These are phyloP conservation scores for Epinephelus fuscoguttatus DNA, from an alignment of 2,113 vertebrate species.

Conservation along the genomic window DNA sequence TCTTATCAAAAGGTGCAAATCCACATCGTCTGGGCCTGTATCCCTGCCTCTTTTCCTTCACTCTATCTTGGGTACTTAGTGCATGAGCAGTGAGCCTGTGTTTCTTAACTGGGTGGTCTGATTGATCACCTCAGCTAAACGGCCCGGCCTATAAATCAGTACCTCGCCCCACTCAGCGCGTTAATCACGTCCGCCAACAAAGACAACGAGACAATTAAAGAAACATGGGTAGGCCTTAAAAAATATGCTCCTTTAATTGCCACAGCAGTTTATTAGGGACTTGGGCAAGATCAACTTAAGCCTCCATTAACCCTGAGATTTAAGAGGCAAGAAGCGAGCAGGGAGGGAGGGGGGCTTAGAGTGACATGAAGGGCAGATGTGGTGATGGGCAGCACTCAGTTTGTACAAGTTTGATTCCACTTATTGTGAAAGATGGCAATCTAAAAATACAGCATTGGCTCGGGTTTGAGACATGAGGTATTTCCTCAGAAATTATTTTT, in stretches of 20 bases:
- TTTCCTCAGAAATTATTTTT: not conserved
- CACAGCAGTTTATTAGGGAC: conserved; percentile 70
- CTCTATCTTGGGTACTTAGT: conserved; percentile 47
- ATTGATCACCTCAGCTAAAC: conserved; percentile 74
- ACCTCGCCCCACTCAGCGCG: conserved; percentile 41
- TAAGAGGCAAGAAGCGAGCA: conserved; percentile 14
- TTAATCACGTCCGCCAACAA: conserved; percentile 73
- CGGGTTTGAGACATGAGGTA: not conserved
- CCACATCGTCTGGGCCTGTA: not conserved
- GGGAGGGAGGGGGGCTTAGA: not conserved
- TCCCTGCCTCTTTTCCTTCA: conserved; percentile 1
- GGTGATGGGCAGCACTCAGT: not conserved
- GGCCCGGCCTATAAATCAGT: conserved; percentile 71
- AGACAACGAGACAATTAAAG: conserved; percentile 75
- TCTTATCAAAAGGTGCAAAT: conserved; percentile 16
- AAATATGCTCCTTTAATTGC: conserved; percentile 79
- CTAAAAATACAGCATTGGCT: not conserved
- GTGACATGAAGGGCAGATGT: conserved; percentile 5
- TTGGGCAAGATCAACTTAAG: conserved; percentile 54
- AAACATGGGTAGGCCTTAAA: conserved; percentile 59
- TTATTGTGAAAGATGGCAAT: not conserved
- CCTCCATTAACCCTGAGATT: conserved; percentile 64
- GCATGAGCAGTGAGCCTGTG: conserved; percentile 58
- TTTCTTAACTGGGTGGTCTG: conserved; percentile 60
- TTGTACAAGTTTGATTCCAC: not conserved